These are phyloP conservation scores for Apodemia zela DNA, from an alignment of 2,888 invertebrate genomes.

Conservation along the genomic window DNA sequence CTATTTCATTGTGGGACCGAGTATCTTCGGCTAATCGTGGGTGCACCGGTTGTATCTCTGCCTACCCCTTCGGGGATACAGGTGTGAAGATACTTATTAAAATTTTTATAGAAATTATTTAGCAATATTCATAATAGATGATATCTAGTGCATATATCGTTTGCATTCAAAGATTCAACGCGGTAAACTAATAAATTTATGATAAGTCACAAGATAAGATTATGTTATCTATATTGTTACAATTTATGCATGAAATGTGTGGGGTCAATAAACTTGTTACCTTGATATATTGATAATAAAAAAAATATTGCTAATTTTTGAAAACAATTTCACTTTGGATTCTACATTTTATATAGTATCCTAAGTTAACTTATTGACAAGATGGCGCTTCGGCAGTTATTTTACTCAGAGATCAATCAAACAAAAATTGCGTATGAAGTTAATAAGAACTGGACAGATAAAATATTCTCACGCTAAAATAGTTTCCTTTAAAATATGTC, in stretches of 20 bases:
- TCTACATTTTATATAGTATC: neutral
- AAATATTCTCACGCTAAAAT: too few species aligned
- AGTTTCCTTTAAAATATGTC: too few species aligned
- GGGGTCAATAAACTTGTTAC: constrained; percentile 1
- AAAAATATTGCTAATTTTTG: neutral
- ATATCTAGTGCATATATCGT: neutral
- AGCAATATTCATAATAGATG: neutral
- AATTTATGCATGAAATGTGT: neutral
- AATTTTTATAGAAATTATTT: too few species aligned
- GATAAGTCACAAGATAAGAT: constrained; percentile 6
- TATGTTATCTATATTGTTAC: neutral
- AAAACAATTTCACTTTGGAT: neutral
- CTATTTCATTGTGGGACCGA: too few species aligned
- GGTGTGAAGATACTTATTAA: too few species aligned
- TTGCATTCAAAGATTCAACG: neutral
- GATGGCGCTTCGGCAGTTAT: neutral
- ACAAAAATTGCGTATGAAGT: too few species aligned
- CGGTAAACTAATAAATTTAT: constrained; percentile 2
- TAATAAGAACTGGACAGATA: too few species aligned
- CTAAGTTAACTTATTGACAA: neutral
- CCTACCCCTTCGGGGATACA: too few species aligned
- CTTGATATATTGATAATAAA: neutral
- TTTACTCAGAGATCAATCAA: too few species aligned
- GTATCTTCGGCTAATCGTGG: too few species aligned
- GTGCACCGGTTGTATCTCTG: too few species aligned